Base-by-base conservation (phyloP, 2,888 invertebrate species). In the Tenthredo livida region DNA sequence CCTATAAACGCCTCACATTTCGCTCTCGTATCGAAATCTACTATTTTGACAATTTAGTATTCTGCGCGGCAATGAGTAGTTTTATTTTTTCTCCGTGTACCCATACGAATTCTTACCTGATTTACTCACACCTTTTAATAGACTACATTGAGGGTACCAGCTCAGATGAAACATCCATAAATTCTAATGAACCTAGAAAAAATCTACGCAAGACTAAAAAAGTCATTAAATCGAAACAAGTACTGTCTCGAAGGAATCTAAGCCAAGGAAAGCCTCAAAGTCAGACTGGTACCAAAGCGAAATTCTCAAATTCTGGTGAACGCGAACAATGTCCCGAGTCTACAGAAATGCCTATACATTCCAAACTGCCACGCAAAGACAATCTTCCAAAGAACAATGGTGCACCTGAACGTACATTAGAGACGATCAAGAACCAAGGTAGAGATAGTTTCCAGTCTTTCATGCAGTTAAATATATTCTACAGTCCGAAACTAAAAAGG, bases 401-500 rank as follows among this genome's bases (percentile, higher is more conserved):
- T 40, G 40, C 17, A 40, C 40, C 72, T n/a, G 40, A 40, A 72
- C n/a, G 9, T 72, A 10, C 40, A 37, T 40, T 72, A 2, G 40
- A 72, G 2, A n/a, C 5, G 40, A 40, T 21, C 72, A 43, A 72
- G 9, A 37, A 72, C n/a, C 37, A 72, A 15, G 72, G 72, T 72
- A 72, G 37, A n/a, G n/a, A 67, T 67, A 29, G 5, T 2, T 67
- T 72, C 40, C 72, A 37, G 33, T 72, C 3, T 40, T 72, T 70
- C 10, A 40, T 72, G 43, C 72, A 72, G n/a, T n/a, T 72, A 3
- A 40, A 40, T n/a, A 37, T 72, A 72, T 72, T 72, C n/a, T 72
- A 72, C 72, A 72, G 17, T 72, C 21, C 6, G 67, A 43, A 72
- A 72, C 40, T 72, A 72, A 72, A 72, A 2, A 72, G 37, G 72